Evolutionary conservation across 1,140 invertebrate species (phyloP).

Genomic region (Drosophila cardini): DNA sequence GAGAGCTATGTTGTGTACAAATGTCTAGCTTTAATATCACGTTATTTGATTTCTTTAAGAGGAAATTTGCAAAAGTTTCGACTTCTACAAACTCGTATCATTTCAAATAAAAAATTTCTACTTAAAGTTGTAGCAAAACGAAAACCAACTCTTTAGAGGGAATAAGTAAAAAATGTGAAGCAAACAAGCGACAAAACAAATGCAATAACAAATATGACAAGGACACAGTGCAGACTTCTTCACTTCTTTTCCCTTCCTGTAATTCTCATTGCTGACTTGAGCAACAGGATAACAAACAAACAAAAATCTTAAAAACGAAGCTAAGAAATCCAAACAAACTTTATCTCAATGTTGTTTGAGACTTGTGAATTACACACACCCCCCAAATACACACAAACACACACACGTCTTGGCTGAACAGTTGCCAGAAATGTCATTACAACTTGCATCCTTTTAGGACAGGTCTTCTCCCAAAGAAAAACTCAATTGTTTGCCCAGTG

Average conservation of each 20-base stretch:
- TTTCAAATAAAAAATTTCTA: neutral
- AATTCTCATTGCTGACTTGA: constrained; percentile 10
- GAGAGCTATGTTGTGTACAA: too few relatives aligned
- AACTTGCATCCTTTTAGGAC: constrained; percentile 71
- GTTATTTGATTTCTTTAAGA: too few relatives aligned
- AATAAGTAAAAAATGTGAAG: constrained; percentile 10
- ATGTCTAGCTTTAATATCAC: too few relatives aligned
- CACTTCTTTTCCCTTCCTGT: neutral
- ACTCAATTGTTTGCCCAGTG: constrained; percentile 65
- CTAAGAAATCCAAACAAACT: constrained; percentile 75
- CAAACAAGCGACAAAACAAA: constrained; percentile 53
- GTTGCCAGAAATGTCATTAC: constrained; percentile 75
- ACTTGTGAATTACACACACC: constrained; percentile 74
- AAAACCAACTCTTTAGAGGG: neutral
- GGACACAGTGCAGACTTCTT: constrained; percentile 23
- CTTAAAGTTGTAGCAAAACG: neutral
- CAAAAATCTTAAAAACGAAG: constrained; percentile 54
- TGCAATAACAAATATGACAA: constrained; percentile 73
- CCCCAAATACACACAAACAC: constrained; percentile 24
- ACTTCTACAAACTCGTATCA: neutral
- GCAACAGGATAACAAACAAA: constrained; percentile 53
- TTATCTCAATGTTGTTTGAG: constrained; percentile 78
- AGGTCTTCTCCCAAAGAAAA: constrained; percentile 42
- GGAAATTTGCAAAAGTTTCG: too few relatives aligned
- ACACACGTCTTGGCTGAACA: constrained; percentile 31